These are phyloP conservation scores for Wiebesia pumilae DNA, from an alignment of 1,140 invertebrate species.

Conservation along the genomic window DNA sequence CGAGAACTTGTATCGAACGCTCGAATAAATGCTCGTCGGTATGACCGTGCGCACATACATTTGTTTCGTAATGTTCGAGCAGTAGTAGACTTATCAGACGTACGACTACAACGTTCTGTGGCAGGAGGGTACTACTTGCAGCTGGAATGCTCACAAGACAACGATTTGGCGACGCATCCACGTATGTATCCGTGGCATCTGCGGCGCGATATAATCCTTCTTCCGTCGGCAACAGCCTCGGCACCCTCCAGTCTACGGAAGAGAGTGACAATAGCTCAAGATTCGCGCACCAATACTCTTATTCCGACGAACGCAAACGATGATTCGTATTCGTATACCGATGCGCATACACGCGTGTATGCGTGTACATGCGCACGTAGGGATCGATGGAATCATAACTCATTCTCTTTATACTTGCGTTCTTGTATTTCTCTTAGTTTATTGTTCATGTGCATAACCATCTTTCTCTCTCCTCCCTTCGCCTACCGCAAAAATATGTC, in stretches of 20 bases:
- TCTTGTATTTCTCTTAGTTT: neutral
- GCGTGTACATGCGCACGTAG: neutral
- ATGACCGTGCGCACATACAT: neutral
- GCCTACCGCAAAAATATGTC: neutral
- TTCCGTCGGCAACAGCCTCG: neutral
- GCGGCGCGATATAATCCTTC: conserved; percentile 44
- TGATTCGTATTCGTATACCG: conserved; percentile 9
- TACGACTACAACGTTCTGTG: neutral
- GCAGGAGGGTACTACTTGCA: neutral
- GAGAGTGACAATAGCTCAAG: neutral
- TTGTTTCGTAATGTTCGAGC: neutral
- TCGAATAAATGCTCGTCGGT: conserved; percentile 31
- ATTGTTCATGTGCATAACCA: neutral
- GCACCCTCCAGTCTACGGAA: neutral
- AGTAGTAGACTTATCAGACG: neutral
- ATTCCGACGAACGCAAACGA: neutral
- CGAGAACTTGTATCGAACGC: conserved; percentile 30
- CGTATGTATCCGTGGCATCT: conserved; percentile 52
- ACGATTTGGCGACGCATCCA: conserved; percentile 30
- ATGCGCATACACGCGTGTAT: neutral
- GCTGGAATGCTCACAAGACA: conserved; percentile 36
- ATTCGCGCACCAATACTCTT: neutral
- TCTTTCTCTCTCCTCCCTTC: neutral
- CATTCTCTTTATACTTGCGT: neutral
- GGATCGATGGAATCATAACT: neutral